phyloP scores from a whole-genome alignment of 2,113 vertebrate genomes.

The Melospiza melodia region DNA sequence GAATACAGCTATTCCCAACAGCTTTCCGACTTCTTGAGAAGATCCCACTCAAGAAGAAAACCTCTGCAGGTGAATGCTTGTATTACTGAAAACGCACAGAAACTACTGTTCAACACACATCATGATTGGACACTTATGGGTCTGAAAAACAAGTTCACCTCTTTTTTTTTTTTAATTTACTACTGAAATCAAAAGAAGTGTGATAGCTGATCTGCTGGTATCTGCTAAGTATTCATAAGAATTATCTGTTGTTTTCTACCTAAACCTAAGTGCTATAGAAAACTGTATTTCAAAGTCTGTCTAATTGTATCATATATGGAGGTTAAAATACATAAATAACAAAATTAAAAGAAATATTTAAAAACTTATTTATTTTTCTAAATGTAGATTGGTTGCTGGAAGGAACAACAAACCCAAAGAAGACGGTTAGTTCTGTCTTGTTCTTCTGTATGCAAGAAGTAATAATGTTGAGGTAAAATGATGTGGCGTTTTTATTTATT shows the following conservation, averaged over 20 bases:
- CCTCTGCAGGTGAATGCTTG: not conserved
- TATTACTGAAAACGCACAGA: not conserved
- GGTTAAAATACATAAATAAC: not conserved
- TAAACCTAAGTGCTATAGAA: not conserved
- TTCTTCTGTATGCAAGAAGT: not conserved
- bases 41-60: not conserved
- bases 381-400: not conserved
- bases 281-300: not conserved
- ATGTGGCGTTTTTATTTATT: not conserved
- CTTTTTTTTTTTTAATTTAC: not conserved
- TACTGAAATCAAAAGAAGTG: not conserved
- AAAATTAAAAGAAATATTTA: not conserved
- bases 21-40: not conserved
- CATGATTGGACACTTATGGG: accelerated
- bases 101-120: not conserved
- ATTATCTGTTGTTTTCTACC: not conserved
- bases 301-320: accelerated
- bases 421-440: not conserved
- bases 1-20: not conserved
- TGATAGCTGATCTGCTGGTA: not conserved
- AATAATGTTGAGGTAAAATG: not conserved
- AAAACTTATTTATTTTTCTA: not conserved
- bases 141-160: not conserved
- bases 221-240: not conserved
- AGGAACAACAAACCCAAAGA: not conserved